These are phyloP conservation scores for Hyla sarda DNA, from an alignment of 2,113 vertebrate species.

Conservation along the genomic window DNA sequence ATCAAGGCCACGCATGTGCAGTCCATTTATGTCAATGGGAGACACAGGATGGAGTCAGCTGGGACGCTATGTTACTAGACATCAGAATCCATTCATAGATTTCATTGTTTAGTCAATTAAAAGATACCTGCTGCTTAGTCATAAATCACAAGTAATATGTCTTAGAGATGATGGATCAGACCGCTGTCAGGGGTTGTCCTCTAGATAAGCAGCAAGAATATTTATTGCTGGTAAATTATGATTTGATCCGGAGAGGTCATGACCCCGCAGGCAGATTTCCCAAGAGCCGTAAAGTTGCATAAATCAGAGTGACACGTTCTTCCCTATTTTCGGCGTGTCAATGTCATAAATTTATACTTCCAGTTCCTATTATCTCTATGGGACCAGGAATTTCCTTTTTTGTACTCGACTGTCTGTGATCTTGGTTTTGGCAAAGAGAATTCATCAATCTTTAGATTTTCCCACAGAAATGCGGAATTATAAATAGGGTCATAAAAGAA, in stretches of 20 bases:
- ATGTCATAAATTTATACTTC: conserved; percentile 2
- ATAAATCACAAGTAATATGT: background rate
- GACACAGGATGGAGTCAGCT: too few species aligned
- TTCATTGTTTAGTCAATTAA: background rate
- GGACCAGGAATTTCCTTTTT: background rate
- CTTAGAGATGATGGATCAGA: background rate
- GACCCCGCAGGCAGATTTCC: conserved; percentile 3
- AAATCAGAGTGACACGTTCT: conserved; percentile 9
- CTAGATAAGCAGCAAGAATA: background rate
- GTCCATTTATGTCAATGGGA: too few species aligned
- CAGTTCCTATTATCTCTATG: background rate
- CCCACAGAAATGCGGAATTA: background rate
- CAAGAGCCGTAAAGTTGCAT: background rate
- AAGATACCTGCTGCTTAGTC: background rate
- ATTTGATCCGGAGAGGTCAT: background rate
- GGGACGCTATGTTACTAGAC: too few species aligned
- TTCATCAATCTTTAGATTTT: background rate
- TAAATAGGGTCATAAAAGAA: too few species aligned
- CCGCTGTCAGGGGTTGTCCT: background rate
- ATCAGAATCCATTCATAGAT: background rate
- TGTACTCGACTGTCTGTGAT: background rate
- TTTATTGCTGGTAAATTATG: background rate
- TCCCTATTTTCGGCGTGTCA: conserved; percentile 13
- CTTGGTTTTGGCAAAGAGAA: background rate
- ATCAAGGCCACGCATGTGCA: too few species aligned